A percentile compares a stretch with the other conserved stretches of the same genome.
phyloP scores from a whole-genome alignment of 2,113 vertebrate species.

The Coracopsis vasa region DNA sequence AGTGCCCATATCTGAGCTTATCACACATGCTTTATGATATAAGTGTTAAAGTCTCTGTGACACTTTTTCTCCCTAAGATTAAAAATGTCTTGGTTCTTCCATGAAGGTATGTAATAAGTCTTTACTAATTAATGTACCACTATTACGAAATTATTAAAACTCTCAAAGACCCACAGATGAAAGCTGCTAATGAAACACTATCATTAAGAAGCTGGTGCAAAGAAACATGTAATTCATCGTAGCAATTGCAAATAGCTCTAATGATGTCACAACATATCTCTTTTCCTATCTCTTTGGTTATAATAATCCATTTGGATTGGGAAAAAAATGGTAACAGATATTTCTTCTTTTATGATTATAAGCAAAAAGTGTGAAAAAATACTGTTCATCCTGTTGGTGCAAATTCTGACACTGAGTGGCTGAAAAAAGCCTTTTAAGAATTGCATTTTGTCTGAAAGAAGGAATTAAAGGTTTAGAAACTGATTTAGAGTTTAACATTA shows the following conservation, averaged over 20 bases:
- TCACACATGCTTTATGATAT: background rate
- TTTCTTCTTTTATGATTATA: background rate
- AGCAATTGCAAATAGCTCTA: background rate
- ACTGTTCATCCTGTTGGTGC: background rate
- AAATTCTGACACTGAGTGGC: background rate
- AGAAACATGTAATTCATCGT: background rate
- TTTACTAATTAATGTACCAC: background rate
- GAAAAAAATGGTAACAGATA: background rate
- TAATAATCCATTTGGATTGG: background rate
- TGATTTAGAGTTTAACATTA: slow-evolving; percentile 28
- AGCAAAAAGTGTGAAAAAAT: background rate
- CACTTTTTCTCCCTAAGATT: background rate
- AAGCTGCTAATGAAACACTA: background rate
- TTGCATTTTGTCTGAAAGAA: background rate
- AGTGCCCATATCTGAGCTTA: background rate
- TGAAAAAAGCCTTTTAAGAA: background rate
- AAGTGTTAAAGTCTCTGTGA: background rate
- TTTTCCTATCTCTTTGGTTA: background rate
- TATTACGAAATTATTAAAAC: background rate
- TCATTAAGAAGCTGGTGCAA: background rate
- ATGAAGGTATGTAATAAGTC: background rate
- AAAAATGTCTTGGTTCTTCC: background rate
- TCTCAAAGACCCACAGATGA: background rate
- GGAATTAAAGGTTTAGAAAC: background rate
- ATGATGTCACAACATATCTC: background rate